phyloP scores from a whole-genome alignment of 1,140 invertebrate species.

The Teleopsis dalmanni region DNA sequence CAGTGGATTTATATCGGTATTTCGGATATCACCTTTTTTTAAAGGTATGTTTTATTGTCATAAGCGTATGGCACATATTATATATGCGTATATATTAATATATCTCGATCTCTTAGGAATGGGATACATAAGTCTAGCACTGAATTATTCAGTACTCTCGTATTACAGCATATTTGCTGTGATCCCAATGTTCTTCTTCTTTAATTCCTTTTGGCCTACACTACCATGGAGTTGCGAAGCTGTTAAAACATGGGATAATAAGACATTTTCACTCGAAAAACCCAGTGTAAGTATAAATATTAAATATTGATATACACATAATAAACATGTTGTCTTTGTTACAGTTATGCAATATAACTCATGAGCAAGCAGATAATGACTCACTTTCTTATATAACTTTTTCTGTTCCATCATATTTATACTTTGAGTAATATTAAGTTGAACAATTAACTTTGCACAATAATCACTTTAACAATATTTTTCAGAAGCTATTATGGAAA shows the following conservation, averaged over 20 bases:
- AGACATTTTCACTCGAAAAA: neutral
- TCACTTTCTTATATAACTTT: too few species aligned
- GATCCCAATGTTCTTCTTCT: constrained; percentile 29
- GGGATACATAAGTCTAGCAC: constrained; percentile 28
- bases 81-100: neutral
- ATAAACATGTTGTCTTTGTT: neutral
- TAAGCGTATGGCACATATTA: neutral
- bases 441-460: too few species aligned
- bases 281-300: constrained; percentile 2
- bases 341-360: neutral
- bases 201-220: constrained; percentile 26
- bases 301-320: neutral
- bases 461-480: too few species aligned
- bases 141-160: constrained; percentile 21
- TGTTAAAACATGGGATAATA: constrained; percentile 5
- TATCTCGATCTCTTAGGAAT: constrained; percentile 19
- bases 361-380: too few species aligned
- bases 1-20: constrained; percentile 36
- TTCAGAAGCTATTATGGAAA: too few species aligned
- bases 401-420: too few species aligned
- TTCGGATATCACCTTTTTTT: constrained; percentile 35
- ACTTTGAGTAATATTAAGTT: too few species aligned
- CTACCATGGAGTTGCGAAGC: constrained; percentile 37
- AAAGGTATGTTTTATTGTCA: constrained; percentile 24
- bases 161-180: constrained; percentile 30